Evolutionary conservation across 2,797 vertebrate species (phyloP).

Genomic region (Jordanella pulchra): DNA sequence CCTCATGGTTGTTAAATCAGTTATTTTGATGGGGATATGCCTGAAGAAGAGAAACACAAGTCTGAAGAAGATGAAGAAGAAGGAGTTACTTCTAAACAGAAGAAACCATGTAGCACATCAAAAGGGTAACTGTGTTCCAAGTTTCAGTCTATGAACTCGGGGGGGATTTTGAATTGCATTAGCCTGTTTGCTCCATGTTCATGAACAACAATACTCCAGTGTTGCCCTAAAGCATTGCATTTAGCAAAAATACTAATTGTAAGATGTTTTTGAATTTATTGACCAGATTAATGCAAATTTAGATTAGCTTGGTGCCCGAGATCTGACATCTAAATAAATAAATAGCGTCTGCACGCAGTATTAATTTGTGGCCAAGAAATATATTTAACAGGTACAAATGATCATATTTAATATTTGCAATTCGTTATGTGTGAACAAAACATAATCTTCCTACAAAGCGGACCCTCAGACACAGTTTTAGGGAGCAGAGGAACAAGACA

Average conservation of each 20-base stretch:
- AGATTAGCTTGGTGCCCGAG: too few species aligned
- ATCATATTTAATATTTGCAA: too few species aligned
- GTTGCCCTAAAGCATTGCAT: background rate
- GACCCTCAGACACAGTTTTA: too few species aligned
- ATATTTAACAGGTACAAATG: too few species aligned
- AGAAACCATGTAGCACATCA: slow-evolving; percentile 33
- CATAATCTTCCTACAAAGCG: too few species aligned
- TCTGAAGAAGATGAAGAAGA: slow-evolving; percentile 64
- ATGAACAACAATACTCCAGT: background rate
- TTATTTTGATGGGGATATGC: slow-evolving; percentile 81
- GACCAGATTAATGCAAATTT: background rate
- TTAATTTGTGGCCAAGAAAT: too few species aligned
- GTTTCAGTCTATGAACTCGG: background rate
- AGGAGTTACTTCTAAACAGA: slow-evolving; percentile 23
- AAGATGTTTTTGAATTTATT: background rate
- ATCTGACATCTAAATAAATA: too few species aligned
- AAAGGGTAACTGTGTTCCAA: slow-evolving; percentile 44
- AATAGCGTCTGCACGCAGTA: too few species aligned
- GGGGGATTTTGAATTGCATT: background rate
- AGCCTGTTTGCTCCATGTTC: background rate
- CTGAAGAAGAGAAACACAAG: slow-evolving; percentile 63
- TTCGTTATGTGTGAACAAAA: too few species aligned
- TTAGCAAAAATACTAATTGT: background rate
- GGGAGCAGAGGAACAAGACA: too few species aligned
- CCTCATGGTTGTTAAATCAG: slow-evolving; percentile 46